phyloP scores from a whole-genome alignment of 2,888 invertebrate genomes.

The Neelides folsomi region DNA sequence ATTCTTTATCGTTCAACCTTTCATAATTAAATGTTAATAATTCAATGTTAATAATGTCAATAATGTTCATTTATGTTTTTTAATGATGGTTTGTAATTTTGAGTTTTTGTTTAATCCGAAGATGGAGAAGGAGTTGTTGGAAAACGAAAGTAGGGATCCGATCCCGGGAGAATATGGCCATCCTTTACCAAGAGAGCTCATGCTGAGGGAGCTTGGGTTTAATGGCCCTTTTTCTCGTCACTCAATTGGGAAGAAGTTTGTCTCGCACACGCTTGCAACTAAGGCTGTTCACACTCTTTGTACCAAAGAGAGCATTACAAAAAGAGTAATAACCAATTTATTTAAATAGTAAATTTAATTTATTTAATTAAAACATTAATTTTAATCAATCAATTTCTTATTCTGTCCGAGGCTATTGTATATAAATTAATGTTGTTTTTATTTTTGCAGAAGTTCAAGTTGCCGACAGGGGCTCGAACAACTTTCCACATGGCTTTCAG shows the following conservation, averaged over 20 bases:
- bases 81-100: background rate
- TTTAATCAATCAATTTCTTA: no score
- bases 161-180: conserved; percentile 30
- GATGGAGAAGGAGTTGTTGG: conserved; percentile 11
- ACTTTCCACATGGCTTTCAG: conserved; percentile 20
- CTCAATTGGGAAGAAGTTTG: conserved; percentile 19
- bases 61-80: no score
- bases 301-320: conserved; percentile 20
- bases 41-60: no score
- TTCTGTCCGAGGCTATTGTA: no score
- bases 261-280: conserved; percentile 21
- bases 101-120: background rate
- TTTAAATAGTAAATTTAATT: no score
- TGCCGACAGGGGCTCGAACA: conserved; percentile 29
- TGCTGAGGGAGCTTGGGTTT: conserved; percentile 25
- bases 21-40: no score
- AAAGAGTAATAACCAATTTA: conserved; percentile 13
- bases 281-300: conserved; percentile 29
- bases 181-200: conserved; percentile 26
- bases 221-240: conserved; percentile 14
- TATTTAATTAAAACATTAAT: no score
- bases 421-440: background rate
- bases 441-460: conserved; percentile 25
- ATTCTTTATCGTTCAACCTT: no score
- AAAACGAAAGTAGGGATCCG: conserved; percentile 12